phyloP scores from a whole-genome alignment of 2,113 vertebrate genomes.

The Mesembrinibis cayennensis region DNA sequence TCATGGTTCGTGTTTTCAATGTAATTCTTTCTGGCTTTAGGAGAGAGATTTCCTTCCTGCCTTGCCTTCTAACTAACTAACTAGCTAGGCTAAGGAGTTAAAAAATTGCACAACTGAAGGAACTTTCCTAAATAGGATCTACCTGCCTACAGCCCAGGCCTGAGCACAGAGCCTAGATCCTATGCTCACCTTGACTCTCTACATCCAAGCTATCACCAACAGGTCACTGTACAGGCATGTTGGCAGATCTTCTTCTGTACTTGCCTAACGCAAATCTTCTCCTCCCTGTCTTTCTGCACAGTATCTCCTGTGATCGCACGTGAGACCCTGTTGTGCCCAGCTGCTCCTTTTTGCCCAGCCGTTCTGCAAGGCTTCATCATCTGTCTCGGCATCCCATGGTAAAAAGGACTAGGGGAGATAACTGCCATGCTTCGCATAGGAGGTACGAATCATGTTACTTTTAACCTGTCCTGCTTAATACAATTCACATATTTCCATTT shows the following conservation, averaged over 20 bases:
- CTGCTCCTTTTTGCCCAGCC: neutral
- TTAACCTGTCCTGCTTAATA: neutral
- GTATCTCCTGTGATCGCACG: fast-evolving
- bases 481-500: neutral
- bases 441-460: neutral
- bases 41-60: neutral
- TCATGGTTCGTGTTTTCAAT: neutral
- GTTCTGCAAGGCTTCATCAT: neutral
- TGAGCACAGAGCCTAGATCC: neutral
- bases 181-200: neutral
- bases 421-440: neutral
- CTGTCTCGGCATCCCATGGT: fast-evolving
- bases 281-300: neutral
- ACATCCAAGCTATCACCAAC: neutral
- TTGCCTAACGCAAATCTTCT: neutral
- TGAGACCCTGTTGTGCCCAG: too few species aligned
- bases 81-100: neutral
- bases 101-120: neutral
- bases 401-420: neutral
- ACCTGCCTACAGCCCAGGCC: neutral
- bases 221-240: neutral
- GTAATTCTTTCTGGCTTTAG: neutral
- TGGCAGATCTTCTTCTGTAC: neutral
- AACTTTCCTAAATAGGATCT: neutral
- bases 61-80: neutral